phyloP scores from a whole-genome alignment of 2,888 invertebrate genomes.

The Yponomeuta plumbellus region DNA sequence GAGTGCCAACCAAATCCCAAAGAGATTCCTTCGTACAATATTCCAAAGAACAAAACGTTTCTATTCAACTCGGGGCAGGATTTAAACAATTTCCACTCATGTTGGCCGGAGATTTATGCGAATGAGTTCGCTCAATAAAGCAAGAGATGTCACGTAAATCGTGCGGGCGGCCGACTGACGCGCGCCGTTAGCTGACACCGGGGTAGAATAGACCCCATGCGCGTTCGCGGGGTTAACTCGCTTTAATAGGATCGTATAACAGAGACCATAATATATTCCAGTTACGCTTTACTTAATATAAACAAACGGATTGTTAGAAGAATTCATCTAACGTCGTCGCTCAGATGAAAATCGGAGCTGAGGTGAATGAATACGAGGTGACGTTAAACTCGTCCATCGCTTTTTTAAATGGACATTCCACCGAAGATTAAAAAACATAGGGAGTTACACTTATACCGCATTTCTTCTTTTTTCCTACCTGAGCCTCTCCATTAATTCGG shows the following conservation, averaged over 20 bases:
- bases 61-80: not conserved
- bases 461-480: too few species aligned
- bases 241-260: not conserved
- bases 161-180: conserved; percentile 26
- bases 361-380: too few species aligned
- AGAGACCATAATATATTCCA: not conserved
- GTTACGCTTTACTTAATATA: too few species aligned
- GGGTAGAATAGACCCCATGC: conserved; percentile 1
- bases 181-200: conserved; percentile 3
- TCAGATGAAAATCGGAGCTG: too few species aligned
- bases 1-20: not conserved
- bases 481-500: too few species aligned
- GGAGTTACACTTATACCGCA: too few species aligned
- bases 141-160: conserved; percentile 69
- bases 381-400: too few species aligned
- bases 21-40: not conserved
- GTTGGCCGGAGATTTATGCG: conserved; percentile 52
- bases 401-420: too few species aligned
- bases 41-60: conserved; percentile 5
- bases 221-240: not conserved
- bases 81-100: conserved; percentile 3
- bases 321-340: too few species aligned
- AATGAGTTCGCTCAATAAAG: conserved; percentile 68
- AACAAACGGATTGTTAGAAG: too few species aligned
- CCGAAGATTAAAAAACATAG: too few species aligned